Evolutionary conservation across 2,797 vertebrate genomes (phyloP), one percentile per base, ranked within the genome.

Genomic region (Cossypha niveicapilla): DNA sequence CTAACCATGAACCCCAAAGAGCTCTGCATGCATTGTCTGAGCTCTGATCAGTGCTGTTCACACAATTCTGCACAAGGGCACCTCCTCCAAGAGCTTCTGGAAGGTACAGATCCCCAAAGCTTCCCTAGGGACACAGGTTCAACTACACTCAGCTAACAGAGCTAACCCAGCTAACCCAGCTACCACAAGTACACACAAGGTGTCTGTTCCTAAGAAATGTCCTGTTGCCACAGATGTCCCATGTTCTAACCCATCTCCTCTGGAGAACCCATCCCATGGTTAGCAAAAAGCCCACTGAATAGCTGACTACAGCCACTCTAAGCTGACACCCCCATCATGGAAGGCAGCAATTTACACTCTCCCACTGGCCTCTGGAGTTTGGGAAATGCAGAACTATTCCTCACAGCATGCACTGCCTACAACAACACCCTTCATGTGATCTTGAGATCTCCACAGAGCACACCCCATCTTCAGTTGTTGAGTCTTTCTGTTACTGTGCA

Each of bases 321-420:
- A 72, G 42, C 35, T 2, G 1, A 63, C 42, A 70, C 14, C 32
- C 65, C 21, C 63, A 13, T 10, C 0, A 0, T 15, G 34, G 61
- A 92, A 83, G 11, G 42, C 30, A 82, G 63, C 25, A 67, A 61
- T 83, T 82, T 39, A 53, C 34, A 15, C 24, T 66, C 53, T 87
- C 81, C 22, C 16, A 21, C 34, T 71, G 63, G 27, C 56, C 54
- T 76, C 27, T 71, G 71, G 48, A 63, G 67, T 79, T 13, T 57
- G 53, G 71, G 68, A 96, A 88, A 79, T 0, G 0, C 1, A 7
- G 56, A 58, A 57, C 41, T 70, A 1, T 34, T 78, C 74, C 67
- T 86, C 39, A 44, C 32, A 82, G 80, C 45, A 57, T 1, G 3
- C 23, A 8, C 65, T 71, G 80, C 35, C 70, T 81, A 18, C 50